A percentile compares a stretch with the other conserved stretches of the same genome.
phyloP scores from a whole-genome alignment of 2,113 vertebrate species.

The Pelobates fuscus region DNA sequence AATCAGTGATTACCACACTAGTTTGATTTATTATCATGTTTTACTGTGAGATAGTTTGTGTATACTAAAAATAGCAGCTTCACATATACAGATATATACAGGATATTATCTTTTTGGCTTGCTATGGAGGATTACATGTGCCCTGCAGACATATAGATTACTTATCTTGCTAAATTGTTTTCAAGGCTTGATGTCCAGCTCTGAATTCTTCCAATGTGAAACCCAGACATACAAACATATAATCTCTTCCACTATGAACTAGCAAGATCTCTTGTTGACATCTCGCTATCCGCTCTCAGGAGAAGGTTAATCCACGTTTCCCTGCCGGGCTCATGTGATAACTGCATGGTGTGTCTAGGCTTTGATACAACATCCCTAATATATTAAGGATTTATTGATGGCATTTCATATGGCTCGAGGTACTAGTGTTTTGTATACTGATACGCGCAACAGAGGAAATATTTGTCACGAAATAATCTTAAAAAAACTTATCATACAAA shows the following conservation, averaged over 20 bases:
- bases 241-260: slow-evolving; percentile 35
- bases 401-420: not conserved
- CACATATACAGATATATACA: slow-evolving; percentile 1
- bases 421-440: not conserved
- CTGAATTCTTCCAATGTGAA: slow-evolving; percentile 12
- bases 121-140: slow-evolving; percentile 42
- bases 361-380: slow-evolving; percentile 13
- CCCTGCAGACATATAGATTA: slow-evolving; percentile 45
- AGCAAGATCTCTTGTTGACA: slow-evolving; percentile 39
- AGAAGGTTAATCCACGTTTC: slow-evolving; percentile 40
- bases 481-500: too few relatives aligned
- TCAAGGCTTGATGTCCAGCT: not conserved
- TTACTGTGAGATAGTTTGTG: too few relatives aligned
- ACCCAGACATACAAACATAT: slow-evolving; percentile 37
- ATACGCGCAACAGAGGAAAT: too few relatives aligned
- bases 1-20: too few relatives aligned
- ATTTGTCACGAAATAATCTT: too few relatives aligned
- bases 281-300: slow-evolving; percentile 25
- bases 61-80: too few relatives aligned
- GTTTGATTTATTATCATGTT: too few relatives aligned
- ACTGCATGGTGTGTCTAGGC: slow-evolving; percentile 8
- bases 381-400: not conserved
- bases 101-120: slow-evolving; percentile 34
- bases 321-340: slow-evolving; percentile 29
- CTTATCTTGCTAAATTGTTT: slow-evolving; percentile 23